Conservation (phyloP, 2,888 invertebrate species). For the Noctua janthe region DNA sequence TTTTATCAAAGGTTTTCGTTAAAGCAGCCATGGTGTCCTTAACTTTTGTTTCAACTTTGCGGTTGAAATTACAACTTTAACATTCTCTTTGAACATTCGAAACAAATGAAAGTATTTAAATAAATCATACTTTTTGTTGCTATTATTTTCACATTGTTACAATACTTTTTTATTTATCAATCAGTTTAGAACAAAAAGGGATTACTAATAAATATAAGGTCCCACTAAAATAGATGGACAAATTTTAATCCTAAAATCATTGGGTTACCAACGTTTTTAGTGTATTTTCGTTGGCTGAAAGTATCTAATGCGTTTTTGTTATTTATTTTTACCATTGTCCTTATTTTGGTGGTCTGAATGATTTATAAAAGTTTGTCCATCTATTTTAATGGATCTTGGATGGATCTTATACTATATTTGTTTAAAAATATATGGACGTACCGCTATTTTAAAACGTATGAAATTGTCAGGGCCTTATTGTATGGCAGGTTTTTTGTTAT, state of each 20-base stretch:
- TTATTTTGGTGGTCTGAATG: no score
- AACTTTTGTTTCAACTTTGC: constrained; percentile 55
- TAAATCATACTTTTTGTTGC: constrained; percentile 43
- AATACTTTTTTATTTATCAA: not conserved
- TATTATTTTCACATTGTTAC: constrained; percentile 13
- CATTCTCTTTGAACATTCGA: constrained; percentile 61
- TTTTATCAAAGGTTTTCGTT: constrained; percentile 44
- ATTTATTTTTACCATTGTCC: no score
- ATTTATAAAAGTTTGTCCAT: no score
- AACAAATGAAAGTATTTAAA: constrained; percentile 50
- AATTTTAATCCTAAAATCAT: no score
- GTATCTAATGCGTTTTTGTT: no score
- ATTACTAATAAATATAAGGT: not conserved
- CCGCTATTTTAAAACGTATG: constrained; percentile 9
- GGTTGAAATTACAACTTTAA: constrained; percentile 58
- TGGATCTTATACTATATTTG: not conserved
- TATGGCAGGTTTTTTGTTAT: not conserved
- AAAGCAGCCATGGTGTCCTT: constrained; percentile 40
- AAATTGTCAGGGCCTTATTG: not conserved
- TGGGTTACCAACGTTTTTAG: no score
- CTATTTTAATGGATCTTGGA: no score
- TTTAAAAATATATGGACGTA: not conserved
- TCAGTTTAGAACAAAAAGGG: not conserved
- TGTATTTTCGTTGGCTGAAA: no score
- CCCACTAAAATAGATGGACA: no score